Percentiles rank a stretch among this genome's conserved stretches.
These are phyloP conservation scores for Manduca sexta DNA, from an alignment of 1,140 invertebrate species.

Conservation along the genomic window DNA sequence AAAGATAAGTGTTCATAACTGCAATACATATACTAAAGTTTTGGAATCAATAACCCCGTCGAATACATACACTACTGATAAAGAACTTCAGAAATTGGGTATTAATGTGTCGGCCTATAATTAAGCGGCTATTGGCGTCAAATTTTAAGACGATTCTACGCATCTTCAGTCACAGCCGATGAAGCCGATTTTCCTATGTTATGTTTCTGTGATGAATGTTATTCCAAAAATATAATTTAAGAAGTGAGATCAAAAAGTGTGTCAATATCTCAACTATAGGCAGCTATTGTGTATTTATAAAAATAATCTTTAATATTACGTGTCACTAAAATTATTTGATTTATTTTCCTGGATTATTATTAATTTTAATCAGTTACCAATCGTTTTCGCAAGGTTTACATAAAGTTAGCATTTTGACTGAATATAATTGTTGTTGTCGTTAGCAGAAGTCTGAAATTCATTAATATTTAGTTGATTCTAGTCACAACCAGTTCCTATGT, in stretches of 20 bases:
- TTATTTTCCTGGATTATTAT: constrained; percentile 12
- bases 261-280: constrained; percentile 31
- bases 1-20: no score
- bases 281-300: constrained; percentile 33
- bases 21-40: no score
- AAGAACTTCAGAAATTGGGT: no score
- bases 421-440: constrained; percentile 34
- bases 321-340: constrained; percentile 14
- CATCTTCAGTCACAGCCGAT: no score
- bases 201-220: constrained; percentile 3
- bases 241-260: constrained; percentile 18
- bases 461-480: constrained; percentile 24
- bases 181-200: no score
- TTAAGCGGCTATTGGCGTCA: background rate
- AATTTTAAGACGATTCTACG: background rate
- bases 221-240: constrained; percentile 11
- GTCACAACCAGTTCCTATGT: constrained; percentile 45
- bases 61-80: no score
- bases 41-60: no score
- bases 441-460: constrained; percentile 41
- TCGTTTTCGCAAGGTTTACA: constrained; percentile 22
- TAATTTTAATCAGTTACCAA: constrained; percentile 15
- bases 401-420: constrained; percentile 39
- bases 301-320: constrained; percentile 14
- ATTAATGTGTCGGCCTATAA: constrained; percentile 57